These are phyloP conservation scores for Epinephelus awoara DNA, from an alignment of 2,797 vertebrate species.

Conservation along the genomic window DNA sequence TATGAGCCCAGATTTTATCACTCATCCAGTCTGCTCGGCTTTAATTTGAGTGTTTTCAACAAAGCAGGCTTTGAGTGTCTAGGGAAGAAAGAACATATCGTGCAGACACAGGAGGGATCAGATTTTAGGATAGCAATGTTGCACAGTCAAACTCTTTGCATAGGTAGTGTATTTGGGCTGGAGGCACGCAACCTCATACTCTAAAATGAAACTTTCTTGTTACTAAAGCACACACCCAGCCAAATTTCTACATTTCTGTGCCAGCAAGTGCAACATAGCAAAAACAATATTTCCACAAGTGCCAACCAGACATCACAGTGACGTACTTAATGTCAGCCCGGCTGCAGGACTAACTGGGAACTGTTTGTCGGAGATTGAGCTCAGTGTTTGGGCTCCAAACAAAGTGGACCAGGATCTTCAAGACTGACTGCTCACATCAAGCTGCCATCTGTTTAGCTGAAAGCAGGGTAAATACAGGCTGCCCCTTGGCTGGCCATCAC, in stretches of 20 bases:
- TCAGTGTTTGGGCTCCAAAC: conserved; percentile 77
- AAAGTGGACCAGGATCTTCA: conserved; percentile 48
- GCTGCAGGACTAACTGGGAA: conserved; percentile 21
- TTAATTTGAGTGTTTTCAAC: not conserved
- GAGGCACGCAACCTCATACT: not conserved
- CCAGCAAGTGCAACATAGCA: not conserved
- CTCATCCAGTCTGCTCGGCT: not conserved
- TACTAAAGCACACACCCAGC: not conserved
- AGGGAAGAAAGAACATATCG: not conserved
- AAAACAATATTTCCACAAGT: conserved; percentile 28
- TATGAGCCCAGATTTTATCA: not conserved
- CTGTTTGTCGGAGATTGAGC: conserved; percentile 24
- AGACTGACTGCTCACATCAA: conserved; percentile 42
- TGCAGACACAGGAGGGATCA: conserved; percentile 6
- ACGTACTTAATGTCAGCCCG: conserved; percentile 32
- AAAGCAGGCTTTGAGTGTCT: conserved; percentile 23
- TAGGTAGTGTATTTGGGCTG: conserved; percentile 22
- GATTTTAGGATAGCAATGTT: conserved; percentile 24
- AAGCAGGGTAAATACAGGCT: conserved; percentile 73
- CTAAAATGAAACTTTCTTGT: not conserved
- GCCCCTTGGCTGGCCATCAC: conserved; percentile 20
- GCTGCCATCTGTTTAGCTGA: conserved; percentile 61
- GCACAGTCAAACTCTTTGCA: conserved; percentile 15
- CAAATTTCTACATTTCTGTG: not conserved
- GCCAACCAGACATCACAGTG: not conserved